These are phyloP conservation scores for Prosopocoilus inquinatus DNA, from an alignment of 2,888 invertebrate genomes.

Conservation along the genomic window DNA sequence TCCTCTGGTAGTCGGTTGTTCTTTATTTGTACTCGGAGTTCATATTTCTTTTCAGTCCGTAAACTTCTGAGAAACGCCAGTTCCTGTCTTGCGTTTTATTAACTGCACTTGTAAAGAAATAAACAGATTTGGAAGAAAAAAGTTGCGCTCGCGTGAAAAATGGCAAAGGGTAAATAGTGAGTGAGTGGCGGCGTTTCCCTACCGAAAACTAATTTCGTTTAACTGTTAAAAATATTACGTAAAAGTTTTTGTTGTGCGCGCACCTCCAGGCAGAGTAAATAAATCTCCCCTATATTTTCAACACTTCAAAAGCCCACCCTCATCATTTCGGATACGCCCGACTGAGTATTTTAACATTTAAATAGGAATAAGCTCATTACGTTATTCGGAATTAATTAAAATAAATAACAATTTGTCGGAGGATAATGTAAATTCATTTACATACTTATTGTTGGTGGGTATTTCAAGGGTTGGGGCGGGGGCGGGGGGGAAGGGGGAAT, in stretches of 20 bases:
- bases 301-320: conserved; percentile 9
- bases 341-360: conserved; percentile 14
- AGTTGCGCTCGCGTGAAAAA: conserved; percentile 2
- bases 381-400: conserved; percentile 16
- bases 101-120: conserved; percentile 10
- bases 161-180: neutral
- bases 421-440: conserved; percentile 2
- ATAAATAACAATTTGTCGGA: conserved; percentile 7
- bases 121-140: conserved; percentile 6
- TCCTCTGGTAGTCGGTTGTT: conserved; percentile 24
- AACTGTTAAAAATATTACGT: no score
- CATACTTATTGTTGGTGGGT: neutral
- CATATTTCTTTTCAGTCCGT: conserved; percentile 31
- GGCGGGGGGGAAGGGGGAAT: no score
- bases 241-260: no score
- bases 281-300: neutral
- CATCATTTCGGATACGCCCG: conserved; percentile 8
- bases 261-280: no score
- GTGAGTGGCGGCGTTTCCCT: no score
- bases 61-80: conserved; percentile 14
- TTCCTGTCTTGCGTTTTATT: conserved; percentile 9
- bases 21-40: conserved; percentile 33
- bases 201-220: no score
- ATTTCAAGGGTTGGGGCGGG: no score
- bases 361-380: conserved; percentile 17